Evolutionary conservation across 2,797 vertebrate genomes (phyloP).

Genomic region (Rhabdomys pumilio): DNA sequence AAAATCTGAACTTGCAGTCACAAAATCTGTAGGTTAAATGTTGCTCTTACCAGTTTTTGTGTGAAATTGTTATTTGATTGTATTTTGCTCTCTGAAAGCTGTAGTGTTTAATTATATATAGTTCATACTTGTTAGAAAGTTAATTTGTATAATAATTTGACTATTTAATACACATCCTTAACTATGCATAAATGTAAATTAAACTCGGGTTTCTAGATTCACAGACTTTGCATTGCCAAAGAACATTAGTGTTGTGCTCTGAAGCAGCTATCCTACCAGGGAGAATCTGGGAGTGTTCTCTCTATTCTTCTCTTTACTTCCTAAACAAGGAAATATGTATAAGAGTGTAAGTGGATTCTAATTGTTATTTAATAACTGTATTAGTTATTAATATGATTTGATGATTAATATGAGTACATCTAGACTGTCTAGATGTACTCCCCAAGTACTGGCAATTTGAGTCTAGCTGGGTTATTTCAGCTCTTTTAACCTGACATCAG

Average conservation of each 20-base stretch:
- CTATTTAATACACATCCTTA: background rate
- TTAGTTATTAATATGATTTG: no score
- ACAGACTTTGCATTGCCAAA: slow-evolving; percentile 9
- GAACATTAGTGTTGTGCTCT: background rate
- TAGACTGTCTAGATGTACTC: no score
- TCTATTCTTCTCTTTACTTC: background rate
- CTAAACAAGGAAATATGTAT: background rate
- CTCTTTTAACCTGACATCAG: no score
- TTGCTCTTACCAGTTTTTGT: background rate
- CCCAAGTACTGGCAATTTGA: no score
- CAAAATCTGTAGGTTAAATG: background rate
- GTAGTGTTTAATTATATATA: background rate
- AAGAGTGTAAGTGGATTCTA: no score
- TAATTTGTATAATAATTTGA: background rate
- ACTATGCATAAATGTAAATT: background rate
- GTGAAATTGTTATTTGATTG: background rate
- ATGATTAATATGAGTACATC: no score
- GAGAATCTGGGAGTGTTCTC: background rate
- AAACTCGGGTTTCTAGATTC: background rate
- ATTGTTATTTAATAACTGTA: no score
- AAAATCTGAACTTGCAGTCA: background rate
- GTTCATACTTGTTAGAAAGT: background rate
- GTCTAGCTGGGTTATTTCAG: no score
- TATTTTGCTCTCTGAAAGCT: background rate
- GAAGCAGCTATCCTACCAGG: background rate